These are phyloP conservation scores for Hofmannophila pseudospretella DNA, from an alignment of 2,888 invertebrate species.

Conservation along the genomic window DNA sequence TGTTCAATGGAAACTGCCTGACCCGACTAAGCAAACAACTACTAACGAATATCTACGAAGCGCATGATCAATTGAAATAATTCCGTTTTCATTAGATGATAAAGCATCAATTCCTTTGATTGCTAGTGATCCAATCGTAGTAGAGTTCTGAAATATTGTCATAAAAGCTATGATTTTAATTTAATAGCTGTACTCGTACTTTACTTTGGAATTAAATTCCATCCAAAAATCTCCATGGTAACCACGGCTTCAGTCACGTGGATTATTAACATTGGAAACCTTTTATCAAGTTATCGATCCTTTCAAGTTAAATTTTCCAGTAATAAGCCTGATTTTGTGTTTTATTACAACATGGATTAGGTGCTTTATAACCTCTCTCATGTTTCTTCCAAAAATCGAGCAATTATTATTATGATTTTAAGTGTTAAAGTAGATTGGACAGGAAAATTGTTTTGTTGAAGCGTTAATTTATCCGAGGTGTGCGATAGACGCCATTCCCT, in stretches of 20 bases:
- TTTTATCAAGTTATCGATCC: conserved; percentile 1
- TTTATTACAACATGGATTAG: background rate
- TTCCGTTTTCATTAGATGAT: conserved; percentile 4
- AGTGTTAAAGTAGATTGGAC: conserved; percentile 23
- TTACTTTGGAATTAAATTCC: background rate
- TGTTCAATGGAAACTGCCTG: conserved; percentile 52
- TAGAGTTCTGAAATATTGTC: background rate
- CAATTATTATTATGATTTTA: too few species aligned
- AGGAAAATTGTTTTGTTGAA: conserved; percentile 42
- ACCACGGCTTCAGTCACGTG: background rate
- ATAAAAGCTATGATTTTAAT: background rate
- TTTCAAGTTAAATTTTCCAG: background rate
- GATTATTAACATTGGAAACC: conserved; percentile 1
- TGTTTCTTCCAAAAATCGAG: too few species aligned
- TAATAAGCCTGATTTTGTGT: background rate
- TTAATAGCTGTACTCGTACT: background rate
- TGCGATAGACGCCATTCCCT: conserved; percentile 39
- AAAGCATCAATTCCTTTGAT: background rate
- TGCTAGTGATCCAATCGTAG: background rate
- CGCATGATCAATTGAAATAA: conserved; percentile 6
- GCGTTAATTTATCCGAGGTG: conserved; percentile 51
- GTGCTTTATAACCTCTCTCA: too few species aligned
- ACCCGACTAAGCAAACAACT: conserved; percentile 44
- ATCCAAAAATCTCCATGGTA: background rate
- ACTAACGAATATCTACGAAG: background rate